These are phyloP conservation scores for Crepidodera aurea DNA, from an alignment of 2,888 invertebrate species.

Conservation along the genomic window DNA sequence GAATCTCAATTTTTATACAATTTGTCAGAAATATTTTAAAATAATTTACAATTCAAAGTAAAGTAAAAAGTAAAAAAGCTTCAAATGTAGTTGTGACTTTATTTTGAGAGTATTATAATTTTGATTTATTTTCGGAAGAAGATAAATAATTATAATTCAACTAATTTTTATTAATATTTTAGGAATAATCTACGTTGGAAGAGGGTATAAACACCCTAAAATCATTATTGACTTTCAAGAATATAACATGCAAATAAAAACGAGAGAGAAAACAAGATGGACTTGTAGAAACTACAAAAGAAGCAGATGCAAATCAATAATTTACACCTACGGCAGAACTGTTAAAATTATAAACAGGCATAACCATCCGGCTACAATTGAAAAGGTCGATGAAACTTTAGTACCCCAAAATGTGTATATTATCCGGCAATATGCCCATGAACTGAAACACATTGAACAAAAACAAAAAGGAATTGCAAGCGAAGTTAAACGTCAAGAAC, in stretches of 20 bases:
- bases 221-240: constrained; percentile 44
- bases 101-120: no score
- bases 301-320: constrained; percentile 33
- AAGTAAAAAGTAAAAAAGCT: no score
- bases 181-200: constrained; percentile 45
- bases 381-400: constrained; percentile 15
- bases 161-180: constrained; percentile 25
- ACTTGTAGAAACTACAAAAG: constrained; percentile 38
- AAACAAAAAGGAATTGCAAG: no score
- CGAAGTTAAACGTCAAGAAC: no score
- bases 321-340: constrained; percentile 32
- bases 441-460: not conserved
- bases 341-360: constrained; percentile 26
- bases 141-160: no score
- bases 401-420: constrained; percentile 30
- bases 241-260: constrained; percentile 40
- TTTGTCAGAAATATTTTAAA: no score
- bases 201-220: constrained; percentile 47
- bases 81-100: no score
- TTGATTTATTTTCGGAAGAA: no score
- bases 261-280: constrained; percentile 41
- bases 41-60: no score
- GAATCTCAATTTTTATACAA: no score
- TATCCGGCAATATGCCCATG: not conserved
- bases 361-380: constrained; percentile 24